Percentiles rank a stretch among this genome's conserved stretches.
These are phyloP conservation scores for Champsocephalus gunnari DNA, from an alignment of 2,797 vertebrate species.

Conservation along the genomic window DNA sequence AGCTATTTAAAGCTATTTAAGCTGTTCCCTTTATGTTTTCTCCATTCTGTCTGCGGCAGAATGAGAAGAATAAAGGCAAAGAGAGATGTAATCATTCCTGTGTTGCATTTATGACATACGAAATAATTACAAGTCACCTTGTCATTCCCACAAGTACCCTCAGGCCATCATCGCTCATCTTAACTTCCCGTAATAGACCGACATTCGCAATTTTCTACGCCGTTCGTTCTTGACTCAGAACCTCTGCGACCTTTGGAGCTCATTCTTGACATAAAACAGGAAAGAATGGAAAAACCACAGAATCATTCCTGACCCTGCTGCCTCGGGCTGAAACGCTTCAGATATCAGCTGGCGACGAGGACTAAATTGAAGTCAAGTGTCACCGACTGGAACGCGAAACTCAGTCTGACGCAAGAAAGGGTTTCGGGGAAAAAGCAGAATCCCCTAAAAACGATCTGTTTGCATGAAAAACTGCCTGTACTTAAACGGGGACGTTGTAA, in stretches of 20 bases:
- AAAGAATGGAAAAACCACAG: slow-evolving; percentile 10
- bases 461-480: neutral
- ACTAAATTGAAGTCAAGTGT: slow-evolving; percentile 11
- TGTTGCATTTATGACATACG: slow-evolving; percentile 30
- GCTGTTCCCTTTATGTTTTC: neutral
- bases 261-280: slow-evolving; percentile 27
- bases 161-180: neutral
- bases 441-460: neutral
- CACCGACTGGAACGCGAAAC: neutral
- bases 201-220: neutral
- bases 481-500: slow-evolving; percentile 46
- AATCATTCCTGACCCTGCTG: slow-evolving; percentile 20
- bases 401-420: neutral
- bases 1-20: neutral
- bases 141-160: slow-evolving; percentile 11
- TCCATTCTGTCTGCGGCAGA: neutral
- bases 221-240: neutral
- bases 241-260: slow-evolving; percentile 10
- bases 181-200: slow-evolving; percentile 1
- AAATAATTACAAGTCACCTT: slow-evolving; percentile 11
- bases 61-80: slow-evolving; percentile 16
- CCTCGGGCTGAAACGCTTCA: slow-evolving; percentile 48
- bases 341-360: slow-evolving; percentile 24
- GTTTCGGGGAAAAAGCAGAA: neutral
- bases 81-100: neutral